Evolutionary conservation across 2,113 vertebrate genomes (phyloP).

Genomic region (Chunga burmeisteri): DNA sequence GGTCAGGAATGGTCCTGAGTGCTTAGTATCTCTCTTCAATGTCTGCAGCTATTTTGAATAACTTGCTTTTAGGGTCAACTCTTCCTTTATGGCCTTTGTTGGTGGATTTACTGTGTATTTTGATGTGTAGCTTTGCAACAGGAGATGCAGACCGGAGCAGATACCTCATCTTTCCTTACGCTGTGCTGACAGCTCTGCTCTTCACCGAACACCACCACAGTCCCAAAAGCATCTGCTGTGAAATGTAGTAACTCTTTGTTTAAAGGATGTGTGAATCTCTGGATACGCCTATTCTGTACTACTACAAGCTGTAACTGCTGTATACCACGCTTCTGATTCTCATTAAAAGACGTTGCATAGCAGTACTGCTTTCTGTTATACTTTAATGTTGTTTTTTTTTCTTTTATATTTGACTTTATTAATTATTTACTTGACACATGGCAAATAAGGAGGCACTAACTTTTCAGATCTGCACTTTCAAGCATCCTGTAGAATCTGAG

Average conservation of each 20-base stretch:
- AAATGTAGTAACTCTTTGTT: background rate
- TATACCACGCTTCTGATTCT: background rate
- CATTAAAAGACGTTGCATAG: slow-evolving; percentile 44
- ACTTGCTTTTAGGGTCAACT: background rate
- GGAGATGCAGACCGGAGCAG: background rate
- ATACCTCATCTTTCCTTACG: accelerated
- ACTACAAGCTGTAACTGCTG: background rate
- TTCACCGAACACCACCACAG: accelerated
- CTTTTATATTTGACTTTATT: accelerated
- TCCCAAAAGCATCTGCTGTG: background rate
- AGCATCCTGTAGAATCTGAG: background rate
- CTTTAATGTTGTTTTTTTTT: background rate
- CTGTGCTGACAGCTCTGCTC: background rate
- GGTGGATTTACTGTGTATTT: background rate
- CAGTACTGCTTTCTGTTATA: background rate
- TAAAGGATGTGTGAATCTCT: background rate
- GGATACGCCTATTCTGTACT: background rate
- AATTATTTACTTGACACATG: accelerated
- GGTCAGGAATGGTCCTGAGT: background rate
- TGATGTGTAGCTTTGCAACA: background rate
- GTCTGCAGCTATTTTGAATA: background rate
- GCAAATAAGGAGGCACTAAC: background rate
- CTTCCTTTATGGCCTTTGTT: background rate
- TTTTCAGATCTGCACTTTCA: background rate
- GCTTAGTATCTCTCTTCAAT: background rate